Conservation (phyloP, 1,140 invertebrate species). For the Zaprionus lachaisei region DNA sequence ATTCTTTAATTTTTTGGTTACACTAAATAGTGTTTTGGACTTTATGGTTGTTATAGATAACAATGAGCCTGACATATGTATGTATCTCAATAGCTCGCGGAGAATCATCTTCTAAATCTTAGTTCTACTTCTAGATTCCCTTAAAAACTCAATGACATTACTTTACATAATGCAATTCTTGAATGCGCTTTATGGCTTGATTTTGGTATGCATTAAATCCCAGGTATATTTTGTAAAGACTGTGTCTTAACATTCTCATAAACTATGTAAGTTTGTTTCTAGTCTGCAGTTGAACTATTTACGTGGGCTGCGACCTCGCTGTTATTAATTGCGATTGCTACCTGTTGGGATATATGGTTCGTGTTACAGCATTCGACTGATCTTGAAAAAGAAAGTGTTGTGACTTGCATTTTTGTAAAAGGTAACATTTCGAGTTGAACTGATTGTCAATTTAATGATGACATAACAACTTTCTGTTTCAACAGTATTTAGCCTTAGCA, state of each 20-base stretch:
- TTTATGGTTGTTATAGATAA: background rate
- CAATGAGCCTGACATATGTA: background rate
- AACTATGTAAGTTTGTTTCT: background rate
- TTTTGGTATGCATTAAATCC: conserved; percentile 19
- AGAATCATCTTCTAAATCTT: background rate
- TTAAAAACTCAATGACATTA: background rate
- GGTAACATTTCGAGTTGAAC: conserved; percentile 4
- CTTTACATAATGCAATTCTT: background rate
- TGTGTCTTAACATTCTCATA: background rate
- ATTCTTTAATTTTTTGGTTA: background rate
- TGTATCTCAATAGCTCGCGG: background rate
- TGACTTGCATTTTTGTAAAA: conserved; percentile 35
- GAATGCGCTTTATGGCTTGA: conserved; percentile 26
- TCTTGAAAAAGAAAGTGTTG: conserved; percentile 15
- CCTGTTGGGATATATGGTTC: conserved; percentile 10
- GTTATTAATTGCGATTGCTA: background rate
- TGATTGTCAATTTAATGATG: background rate
- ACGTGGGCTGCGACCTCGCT: conserved; percentile 4
- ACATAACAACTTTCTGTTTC: background rate
- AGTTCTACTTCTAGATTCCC: background rate
- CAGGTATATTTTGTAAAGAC: conserved; percentile 12
- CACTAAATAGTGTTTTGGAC: background rate
- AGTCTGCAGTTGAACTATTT: conserved; percentile 8
- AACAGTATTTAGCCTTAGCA: conserved; percentile 17
- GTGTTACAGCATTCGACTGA: background rate